Base-by-base conservation (phyloP, 2,113 vertebrate genomes). In the Toxotes chatareus region DNA sequence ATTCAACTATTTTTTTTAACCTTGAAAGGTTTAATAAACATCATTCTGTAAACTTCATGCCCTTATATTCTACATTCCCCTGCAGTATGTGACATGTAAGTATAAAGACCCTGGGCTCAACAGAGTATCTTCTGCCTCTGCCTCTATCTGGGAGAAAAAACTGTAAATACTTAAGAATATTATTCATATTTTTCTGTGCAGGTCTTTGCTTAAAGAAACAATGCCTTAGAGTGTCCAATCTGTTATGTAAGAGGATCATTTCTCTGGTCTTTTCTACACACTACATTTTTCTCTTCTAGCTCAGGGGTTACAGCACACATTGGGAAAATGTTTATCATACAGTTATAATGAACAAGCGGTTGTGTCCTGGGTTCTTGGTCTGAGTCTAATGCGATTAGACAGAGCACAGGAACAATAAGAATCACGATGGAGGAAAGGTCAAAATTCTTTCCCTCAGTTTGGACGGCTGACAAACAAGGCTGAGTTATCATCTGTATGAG, bases 381-480 rank as follows among this genome's bases (percentile, higher is more conserved):
- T 40, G 62, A 74, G 51, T 61, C 53, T 79, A 79, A 82, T 53
- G 49, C 13, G 27, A 82, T 82, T 67, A 82, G 7, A 72, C 3
- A 34, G 8, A 65, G 44, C 21, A 17, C 44, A 36, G 4, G 0
- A 1, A 55, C 59, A 75, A 79, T 62, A 21, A 79, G 70, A 36
- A 59, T 81, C 74, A 76, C 36, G 16, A 36, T 75, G 53, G 51
- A 19, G 9, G 12, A 47, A 66, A 64, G 5, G 19, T 72, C 67
- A 53, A 11, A 81, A n/a, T 16, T 21, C 8, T 40, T 66, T 57
- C 17, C 56, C 27, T 16, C n/a, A 6, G 49, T 14, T n/a, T 8
- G 64, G 46, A 61, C 23, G 51, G 36, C 34, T 42, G 56, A 66
- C 51, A 38, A 14, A 53, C 62, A 4, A 76, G 0, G 27, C 42